A percentile compares a stretch with the other conserved stretches of the same genome.
Conservation (phyloP, 2,113 vertebrate species). For the Neodon shergylaensis region DNA sequence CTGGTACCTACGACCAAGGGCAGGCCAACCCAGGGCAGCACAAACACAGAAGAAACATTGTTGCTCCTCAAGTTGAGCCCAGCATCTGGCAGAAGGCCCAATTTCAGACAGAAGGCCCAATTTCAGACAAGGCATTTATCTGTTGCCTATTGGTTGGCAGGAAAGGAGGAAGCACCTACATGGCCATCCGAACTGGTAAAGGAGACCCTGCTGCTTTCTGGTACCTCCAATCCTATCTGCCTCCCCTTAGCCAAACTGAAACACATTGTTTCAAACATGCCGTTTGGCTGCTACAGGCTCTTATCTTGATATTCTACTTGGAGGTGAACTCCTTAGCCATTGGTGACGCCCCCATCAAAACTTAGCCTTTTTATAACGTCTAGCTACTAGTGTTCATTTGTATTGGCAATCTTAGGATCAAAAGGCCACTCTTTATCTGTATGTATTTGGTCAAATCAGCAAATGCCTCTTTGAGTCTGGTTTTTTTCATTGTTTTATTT, state of each 20-base stretch:
- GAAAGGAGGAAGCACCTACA: background rate
- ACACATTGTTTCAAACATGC: background rate
- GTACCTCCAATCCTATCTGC: background rate
- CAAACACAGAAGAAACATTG: background rate
- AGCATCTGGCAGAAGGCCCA: conserved; percentile 18
- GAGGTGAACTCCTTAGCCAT: background rate
- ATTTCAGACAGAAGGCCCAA: background rate
- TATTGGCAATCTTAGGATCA: conserved; percentile 30
- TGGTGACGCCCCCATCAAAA: conserved; percentile 26
- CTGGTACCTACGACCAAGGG: background rate
- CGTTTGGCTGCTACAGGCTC: background rate
- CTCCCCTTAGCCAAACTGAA: background rate
- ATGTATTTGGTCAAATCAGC: conserved; percentile 1
- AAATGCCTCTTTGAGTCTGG: background rate
- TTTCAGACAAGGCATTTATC: conserved; percentile 5
- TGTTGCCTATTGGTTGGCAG: background rate
- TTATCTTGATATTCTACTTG: conserved; percentile 18
- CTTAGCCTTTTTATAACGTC: background rate
- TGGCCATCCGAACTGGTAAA: background rate
- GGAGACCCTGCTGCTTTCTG: background rate
- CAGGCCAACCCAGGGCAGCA: background rate
- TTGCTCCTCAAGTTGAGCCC: background rate
- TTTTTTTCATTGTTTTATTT: too few species aligned
- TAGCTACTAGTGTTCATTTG: conserved; percentile 46
- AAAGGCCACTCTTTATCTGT: conserved; percentile 24